Evolutionary conservation across 2,888 invertebrate species (phyloP), one percentile per base, ranked within the genome.

Genomic region (Caenorhabditis sp.): DNA sequence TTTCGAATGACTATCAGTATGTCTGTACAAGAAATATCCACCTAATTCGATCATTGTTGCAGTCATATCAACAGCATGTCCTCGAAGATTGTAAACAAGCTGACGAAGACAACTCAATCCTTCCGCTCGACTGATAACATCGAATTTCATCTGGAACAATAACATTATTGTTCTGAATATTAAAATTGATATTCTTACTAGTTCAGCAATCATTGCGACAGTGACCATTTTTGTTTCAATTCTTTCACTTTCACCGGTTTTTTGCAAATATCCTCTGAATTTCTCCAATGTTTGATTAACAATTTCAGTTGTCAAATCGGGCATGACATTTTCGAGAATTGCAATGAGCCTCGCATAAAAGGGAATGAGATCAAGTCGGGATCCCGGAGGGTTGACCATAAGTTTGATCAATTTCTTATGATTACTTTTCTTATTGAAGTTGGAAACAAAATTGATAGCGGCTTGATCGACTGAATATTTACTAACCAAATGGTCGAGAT

Each of bases 71-170:
- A 86, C 81, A 49, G 81, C 79, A 64, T 79, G 80, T n/a, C 80
- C 76, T n/a, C 79, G 76, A 53, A 86, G 73, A 66, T 87, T 83
- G 66, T 84, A 85, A 17, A 86, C 82, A 56, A 86, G 69, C 57
- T 79, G 76, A 14, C 85, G 66, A 54, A 86, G 70, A 64, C 83
- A 85, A 26, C 77, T 75, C 8, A 86, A 73, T 20, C 82, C 86
- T 67, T 86, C 85, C n/a, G 86, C 85, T 26, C 85, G 83, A 10
- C 84, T 84, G 20, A 86, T 67, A 26, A 85, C 63, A 20, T 77
- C 76, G 62, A 86, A 86, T 72, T 86, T 86, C 60, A 82, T 81
- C 81, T 85, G 63, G n/a, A n/a, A n/a, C n/a, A n/a, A n/a, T n/a
- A n/a, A n/a, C n/a, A n/a, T n/a, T n/a, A n/a, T n/a, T n/a, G n/a